phyloP scores from a whole-genome alignment of 35 echinoderm and acorn worm species.

The Stichopus chloronotus region DNA sequence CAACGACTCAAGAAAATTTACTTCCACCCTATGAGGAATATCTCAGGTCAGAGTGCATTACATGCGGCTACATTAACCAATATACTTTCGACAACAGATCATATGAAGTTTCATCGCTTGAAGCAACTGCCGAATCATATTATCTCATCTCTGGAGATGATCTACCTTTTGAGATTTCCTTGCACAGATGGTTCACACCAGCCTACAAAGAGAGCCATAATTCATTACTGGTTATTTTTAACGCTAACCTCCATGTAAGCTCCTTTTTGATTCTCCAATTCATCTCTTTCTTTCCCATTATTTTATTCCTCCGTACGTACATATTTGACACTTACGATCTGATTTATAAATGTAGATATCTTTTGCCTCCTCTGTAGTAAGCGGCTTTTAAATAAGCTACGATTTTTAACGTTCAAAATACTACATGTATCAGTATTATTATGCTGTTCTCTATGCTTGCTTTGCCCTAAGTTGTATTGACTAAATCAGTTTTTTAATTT shows the following conservation, averaged over 20 bases:
- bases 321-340: no score
- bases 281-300: no score
- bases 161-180: not conserved
- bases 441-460: not conserved
- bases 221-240: not conserved
- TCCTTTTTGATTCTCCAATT: not conserved
- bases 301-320: no score
- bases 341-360: not conserved
- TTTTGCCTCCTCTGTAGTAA: not conserved
- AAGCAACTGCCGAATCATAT: not conserved
- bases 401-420: not conserved
- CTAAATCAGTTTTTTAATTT: not conserved
- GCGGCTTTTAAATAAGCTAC: not conserved
- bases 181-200: not conserved
- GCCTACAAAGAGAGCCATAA: not conserved
- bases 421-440: not conserved
- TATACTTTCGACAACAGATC: not conserved
- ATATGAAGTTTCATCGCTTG: not conserved
- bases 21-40: not conserved
- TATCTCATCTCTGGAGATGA: not conserved
- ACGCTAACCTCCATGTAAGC: not conserved
- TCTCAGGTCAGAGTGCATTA: not conserved
- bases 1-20: not conserved
- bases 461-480: not conserved
- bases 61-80: not conserved